Percentiles rank a stretch among this genome's conserved stretches.
Conservation (phyloP, 2,888 invertebrate genomes). For the Drosophila siamana region DNA sequence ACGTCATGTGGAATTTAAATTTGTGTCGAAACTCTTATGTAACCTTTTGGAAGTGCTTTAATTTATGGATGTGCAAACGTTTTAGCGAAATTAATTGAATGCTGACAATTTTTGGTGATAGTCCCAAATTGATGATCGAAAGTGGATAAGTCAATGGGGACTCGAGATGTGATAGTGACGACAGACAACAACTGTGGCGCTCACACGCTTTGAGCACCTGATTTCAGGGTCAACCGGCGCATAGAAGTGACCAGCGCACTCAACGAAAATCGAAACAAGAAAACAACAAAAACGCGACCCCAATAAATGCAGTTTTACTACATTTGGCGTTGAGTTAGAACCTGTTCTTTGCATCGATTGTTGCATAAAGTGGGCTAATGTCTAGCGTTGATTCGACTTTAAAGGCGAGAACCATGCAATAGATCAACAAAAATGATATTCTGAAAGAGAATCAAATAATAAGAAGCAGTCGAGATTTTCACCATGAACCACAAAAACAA, state of each 20-base stretch:
- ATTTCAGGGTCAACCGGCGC: slow-evolving; percentile 48
- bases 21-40: slow-evolving; percentile 50
- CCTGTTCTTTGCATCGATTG: slow-evolving; percentile 54
- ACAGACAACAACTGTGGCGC: not conserved
- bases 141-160: slow-evolving; percentile 1
- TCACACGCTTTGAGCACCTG: slow-evolving; percentile 28
- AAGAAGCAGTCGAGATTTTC: slow-evolving; percentile 6
- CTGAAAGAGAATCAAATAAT: slow-evolving; percentile 19
- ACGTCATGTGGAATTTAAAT: slow-evolving; percentile 19
- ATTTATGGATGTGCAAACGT: slow-evolving; percentile 55
- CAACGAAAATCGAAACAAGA: too few relatives aligned
- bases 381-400: slow-evolving; percentile 50
- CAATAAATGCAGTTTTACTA: slow-evolving; percentile 56
- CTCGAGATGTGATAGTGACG: not conserved
- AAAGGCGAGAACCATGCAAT: slow-evolving; percentile 27
- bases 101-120: slow-evolving; percentile 4
- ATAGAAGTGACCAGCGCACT: slow-evolving; percentile 25
- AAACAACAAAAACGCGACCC: slow-evolving; percentile 50
- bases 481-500: slow-evolving; percentile 51
- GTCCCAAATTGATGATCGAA: slow-evolving; percentile 15
- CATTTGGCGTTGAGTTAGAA: slow-evolving; percentile 47
- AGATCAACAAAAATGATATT: slow-evolving; percentile 16
- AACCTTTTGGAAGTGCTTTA: slow-evolving; percentile 56
- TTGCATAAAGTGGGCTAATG: slow-evolving; percentile 66
- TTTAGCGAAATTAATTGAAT: slow-evolving; percentile 43